Evolutionary conservation across 2,113 vertebrate genomes (phyloP), one percentile per base, ranked within the genome.

Genomic region (Phrynocephalus versicolor): DNA sequence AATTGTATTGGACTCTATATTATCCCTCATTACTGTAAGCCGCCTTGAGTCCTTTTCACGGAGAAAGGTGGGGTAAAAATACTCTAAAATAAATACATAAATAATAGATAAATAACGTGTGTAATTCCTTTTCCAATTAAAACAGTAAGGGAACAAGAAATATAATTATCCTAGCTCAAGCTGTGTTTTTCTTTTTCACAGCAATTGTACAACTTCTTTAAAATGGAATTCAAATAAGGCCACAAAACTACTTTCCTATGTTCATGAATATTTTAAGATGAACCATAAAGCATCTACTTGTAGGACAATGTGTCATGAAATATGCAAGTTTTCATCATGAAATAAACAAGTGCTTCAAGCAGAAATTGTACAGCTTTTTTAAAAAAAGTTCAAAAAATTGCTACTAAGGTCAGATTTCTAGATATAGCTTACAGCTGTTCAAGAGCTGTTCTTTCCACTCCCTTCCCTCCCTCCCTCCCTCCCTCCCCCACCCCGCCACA

Each of bases 251-350:
- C 30, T 58, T 58, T 33, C 18, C 51, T 6, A 35, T n/a, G 33
- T 78, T 19, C 72, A 74, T 74, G 51, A 74, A 74, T 74, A 74
- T 74, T 74, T 45, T 74, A 74, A 25, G 72, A 74, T 74, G 45
- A 74, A 74, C 41, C 27, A 39, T 45, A 74, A 74, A 74, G 6
- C 72, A 27, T 74, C 72, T 58, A 58, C 55, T 78, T 57, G 75
- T 58, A 35, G 30, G 51, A 58, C 55, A 78, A 23, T 33, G 75
- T 78, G 75, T 23, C 75, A 77, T 77, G 51, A 77, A 78, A 78
- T 58, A 78, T 78, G 30, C 75, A 78, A 60, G 55, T 78, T 78
- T 78, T 35, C 15, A 78, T 78, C 75, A 58, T 78, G n/a, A 78
- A 78, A 78, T 58, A 78, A 78, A 35, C 51, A 78, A 78, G 51